These are phyloP conservation scores for Channallabes apus DNA, from an alignment of 2,797 vertebrate species.

Conservation along the genomic window DNA sequence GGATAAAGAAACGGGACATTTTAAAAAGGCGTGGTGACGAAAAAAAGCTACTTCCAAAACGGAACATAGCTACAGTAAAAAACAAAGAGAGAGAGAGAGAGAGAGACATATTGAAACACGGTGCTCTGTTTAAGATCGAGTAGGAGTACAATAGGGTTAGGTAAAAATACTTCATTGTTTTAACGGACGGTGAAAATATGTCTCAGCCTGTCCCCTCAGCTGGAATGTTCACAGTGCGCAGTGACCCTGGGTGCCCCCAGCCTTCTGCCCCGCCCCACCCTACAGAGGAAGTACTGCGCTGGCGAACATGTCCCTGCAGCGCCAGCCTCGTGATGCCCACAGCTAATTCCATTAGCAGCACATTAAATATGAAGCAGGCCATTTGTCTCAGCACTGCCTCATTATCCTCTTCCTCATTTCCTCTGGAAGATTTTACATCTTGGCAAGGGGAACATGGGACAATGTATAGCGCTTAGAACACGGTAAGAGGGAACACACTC, in stretches of 20 bases:
- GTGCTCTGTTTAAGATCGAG: constrained; percentile 21
- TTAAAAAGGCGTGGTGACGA: neutral
- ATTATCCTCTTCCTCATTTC: neutral
- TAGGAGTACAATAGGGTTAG: constrained; percentile 6
- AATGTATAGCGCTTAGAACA: neutral
- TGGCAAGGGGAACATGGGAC: neutral
- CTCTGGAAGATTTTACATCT: constrained; percentile 1
- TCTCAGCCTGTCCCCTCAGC: constrained; percentile 63
- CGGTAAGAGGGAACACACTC: neutral
- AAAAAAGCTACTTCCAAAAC: neutral
- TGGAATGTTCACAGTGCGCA: constrained; percentile 68
- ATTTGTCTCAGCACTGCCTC: constrained; percentile 54
- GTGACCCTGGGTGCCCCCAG: constrained; percentile 62
- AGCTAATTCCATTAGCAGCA: constrained; percentile 64
- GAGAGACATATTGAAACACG: neutral
- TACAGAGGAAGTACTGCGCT: neutral
- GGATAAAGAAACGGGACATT: neutral
- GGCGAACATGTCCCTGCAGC: constrained; percentile 3
- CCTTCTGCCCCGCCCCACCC: neutral
- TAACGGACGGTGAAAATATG: constrained; percentile 70
- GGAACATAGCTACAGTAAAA: neutral
- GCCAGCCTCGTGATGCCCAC: constrained; percentile 50
- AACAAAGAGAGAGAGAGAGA: neutral
- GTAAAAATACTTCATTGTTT: constrained; percentile 70
- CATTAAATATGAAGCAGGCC: constrained; percentile 70